Conservation (phyloP, 2,797 vertebrate genomes). For the Phrynocephalus forsythii region DNA sequence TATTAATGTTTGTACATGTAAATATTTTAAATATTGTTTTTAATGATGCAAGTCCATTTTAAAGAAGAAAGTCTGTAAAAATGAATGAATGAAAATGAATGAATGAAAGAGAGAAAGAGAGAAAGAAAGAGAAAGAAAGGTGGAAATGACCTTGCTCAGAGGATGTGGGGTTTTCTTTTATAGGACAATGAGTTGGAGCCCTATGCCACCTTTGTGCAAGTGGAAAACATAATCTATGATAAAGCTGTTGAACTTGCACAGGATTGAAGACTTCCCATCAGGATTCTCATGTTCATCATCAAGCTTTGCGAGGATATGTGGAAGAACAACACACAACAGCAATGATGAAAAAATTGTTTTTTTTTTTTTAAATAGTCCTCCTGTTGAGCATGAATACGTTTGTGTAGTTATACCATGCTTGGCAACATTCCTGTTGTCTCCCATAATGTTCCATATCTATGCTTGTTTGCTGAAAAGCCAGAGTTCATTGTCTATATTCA, state of each 20-base stretch:
- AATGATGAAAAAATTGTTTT: not conserved
- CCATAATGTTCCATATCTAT: not conserved
- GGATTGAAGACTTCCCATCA: not conserved
- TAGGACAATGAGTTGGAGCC: conserved; percentile 76
- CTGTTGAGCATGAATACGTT: not conserved
- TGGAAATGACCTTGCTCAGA: conserved; percentile 38
- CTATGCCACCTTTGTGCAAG: conserved; percentile 79
- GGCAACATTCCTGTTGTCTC: not conserved
- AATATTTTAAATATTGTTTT: too few species aligned
- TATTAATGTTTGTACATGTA: not conserved
- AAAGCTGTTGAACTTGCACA: conserved; percentile 57
- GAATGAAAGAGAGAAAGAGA: too few species aligned
- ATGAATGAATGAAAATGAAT: too few species aligned
- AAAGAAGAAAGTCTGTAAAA: too few species aligned
- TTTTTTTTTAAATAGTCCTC: not conserved
- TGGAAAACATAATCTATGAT: conserved; percentile 77
- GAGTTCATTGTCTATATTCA: not conserved
- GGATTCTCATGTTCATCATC: conserved; percentile 6
- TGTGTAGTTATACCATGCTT: not conserved
- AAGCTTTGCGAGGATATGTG: not conserved
- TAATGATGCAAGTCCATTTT: too few species aligned
- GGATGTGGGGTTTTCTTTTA: conserved; percentile 63
- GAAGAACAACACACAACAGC: not conserved
- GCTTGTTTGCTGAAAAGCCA: not conserved
- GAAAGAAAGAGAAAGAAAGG: too few species aligned